These are phyloP conservation scores for Euphydryas editha DNA, from an alignment of 2,888 invertebrate genomes.

Conservation along the genomic window DNA sequence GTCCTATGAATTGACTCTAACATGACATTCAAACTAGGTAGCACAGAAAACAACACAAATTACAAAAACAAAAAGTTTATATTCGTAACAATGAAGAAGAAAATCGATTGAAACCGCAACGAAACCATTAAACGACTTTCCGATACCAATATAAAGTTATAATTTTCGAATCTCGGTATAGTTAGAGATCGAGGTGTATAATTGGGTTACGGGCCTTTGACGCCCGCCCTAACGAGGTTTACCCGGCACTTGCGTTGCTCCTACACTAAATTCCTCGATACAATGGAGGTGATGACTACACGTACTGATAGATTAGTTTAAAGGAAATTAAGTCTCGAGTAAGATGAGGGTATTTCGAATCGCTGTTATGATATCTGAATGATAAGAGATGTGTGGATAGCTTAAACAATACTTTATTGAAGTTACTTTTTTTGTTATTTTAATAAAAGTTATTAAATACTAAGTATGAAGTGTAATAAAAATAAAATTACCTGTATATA, in stretches of 20 bases:
- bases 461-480: too few relatives aligned
- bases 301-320: constrained; percentile 25
- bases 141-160: constrained; percentile 3
- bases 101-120: not conserved
- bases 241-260: constrained; percentile 42
- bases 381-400: not conserved
- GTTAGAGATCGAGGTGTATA: constrained; percentile 66
- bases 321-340: constrained; percentile 18
- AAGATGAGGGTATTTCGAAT: not conserved
- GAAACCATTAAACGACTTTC: not conserved
- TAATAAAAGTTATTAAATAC: too few relatives aligned
- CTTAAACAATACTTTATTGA: not conserved
- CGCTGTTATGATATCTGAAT: not conserved
- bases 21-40: too few relatives aligned
- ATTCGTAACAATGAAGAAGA: not conserved
- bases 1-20: too few relatives aligned
- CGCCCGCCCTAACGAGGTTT: constrained; percentile 80
- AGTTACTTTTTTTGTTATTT: not conserved
- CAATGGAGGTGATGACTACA: constrained; percentile 37
- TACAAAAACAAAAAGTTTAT: not conserved
- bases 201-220: constrained; percentile 82
- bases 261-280: constrained; percentile 41
- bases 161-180: constrained; percentile 23
- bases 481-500: too few relatives aligned
- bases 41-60: not conserved